phyloP scores from a whole-genome alignment of 2,113 vertebrate genomes.

The Leptosomus discolor region DNA sequence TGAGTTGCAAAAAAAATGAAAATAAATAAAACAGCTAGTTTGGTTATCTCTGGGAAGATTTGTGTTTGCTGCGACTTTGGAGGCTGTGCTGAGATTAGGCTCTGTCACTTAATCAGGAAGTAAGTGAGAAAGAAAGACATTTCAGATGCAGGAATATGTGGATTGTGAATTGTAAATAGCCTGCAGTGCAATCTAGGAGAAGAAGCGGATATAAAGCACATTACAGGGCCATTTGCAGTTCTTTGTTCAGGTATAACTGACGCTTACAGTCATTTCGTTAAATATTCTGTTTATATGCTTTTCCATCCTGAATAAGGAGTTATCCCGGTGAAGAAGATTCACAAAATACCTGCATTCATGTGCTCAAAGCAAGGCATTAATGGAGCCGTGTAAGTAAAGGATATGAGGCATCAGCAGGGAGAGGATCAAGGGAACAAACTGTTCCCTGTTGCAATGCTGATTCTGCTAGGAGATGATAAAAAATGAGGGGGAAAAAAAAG shows the following conservation, averaged over 20 bases:
- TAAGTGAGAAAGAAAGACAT: constrained; percentile 25
- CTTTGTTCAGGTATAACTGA: constrained; percentile 35
- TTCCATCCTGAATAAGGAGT: background rate
- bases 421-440: background rate
- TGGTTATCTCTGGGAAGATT: constrained; percentile 47
- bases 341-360: constrained; percentile 7
- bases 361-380: constrained; percentile 5
- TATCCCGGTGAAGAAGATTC: constrained; percentile 7
- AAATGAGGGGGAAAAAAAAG: background rate
- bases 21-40: constrained; percentile 32
- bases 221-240: constrained; percentile 38
- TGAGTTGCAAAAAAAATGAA: constrained; percentile 25
- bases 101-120: constrained; percentile 46
- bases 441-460: background rate
- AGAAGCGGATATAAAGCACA: constrained; percentile 21
- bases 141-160: background rate
- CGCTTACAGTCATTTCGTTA: constrained; percentile 23
- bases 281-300: constrained; percentile 55
- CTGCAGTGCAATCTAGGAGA: constrained; percentile 4
- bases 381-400: background rate
- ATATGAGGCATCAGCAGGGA: background rate
- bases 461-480: background rate
- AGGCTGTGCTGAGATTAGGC: background rate
- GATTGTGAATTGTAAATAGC: constrained; percentile 56
- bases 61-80: background rate